Evolutionary conservation across 2,888 invertebrate genomes (phyloP), one percentile per base, ranked within the genome.

Genomic region (Eupithecia subumbrata): DNA sequence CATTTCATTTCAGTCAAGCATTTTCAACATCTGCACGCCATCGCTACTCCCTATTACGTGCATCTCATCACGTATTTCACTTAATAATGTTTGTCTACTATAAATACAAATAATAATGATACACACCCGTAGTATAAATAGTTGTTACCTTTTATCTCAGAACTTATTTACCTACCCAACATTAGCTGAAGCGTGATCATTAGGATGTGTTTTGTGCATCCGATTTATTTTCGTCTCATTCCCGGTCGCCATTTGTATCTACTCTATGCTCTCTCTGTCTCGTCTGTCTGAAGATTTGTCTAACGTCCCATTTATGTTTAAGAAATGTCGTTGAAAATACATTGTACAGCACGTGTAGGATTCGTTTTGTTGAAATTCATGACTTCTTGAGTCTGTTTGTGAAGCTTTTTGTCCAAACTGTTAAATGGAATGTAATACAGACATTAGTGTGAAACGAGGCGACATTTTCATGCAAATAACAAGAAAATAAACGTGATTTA

Each of bases 191-290:
- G 75, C 77, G 71, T 81, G 79, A 75, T 77, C 77, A 77, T 77
- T 77, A 77, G 72, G 43, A 73, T 60, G 69, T 68, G 67, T 60
- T 67, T 67, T 79, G 81, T 83, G 83, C 81, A 81, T 79, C 80
- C 80, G 76, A 73, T 73, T 78, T 92, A 92, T 91, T 91, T 92
- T 90, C 87, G 89, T 91, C 87, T 82, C 83, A 82, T 84, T 86
- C 87, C 84, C 82, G 84, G 85, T 85, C 84, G 85, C 87, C 85
- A 85, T 85, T 77, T 79, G 78, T 75, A 76, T 77, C 68, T 40
- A 60, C 60, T 76, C 71, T 77, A 75, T 76, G 79, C 72, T 76
- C 69, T 74, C 66, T 72, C 73, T 76, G 68, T 71, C 68, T 64
- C 68, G 73, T 52, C 34, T 74, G 73, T 64, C 73, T 52, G 34